Conservation (phyloP, 2,113 vertebrate species). For the Ibidorhyncha struthersii region DNA sequence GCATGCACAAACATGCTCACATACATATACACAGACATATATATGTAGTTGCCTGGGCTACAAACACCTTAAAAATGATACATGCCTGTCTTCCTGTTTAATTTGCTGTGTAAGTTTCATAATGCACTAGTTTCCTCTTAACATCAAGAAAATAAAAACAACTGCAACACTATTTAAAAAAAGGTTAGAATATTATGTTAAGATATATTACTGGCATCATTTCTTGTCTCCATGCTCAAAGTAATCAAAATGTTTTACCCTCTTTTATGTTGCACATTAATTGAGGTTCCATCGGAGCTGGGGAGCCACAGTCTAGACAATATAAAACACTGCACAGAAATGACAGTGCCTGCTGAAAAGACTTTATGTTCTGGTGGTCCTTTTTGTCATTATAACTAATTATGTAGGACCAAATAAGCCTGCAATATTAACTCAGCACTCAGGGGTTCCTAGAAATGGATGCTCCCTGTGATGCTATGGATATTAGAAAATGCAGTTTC, state of each 20-base stretch:
- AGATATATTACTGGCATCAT: background rate
- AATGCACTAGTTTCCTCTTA: background rate
- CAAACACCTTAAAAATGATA: background rate
- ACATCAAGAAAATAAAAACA: background rate
- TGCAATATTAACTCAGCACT: slow-evolving; percentile 50
- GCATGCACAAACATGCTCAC: background rate
- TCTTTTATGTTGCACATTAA: slow-evolving; percentile 25
- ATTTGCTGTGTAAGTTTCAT: background rate
- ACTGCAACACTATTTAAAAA: background rate
- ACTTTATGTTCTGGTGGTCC: slow-evolving; percentile 17
- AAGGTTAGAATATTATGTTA: background rate
- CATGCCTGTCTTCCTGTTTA: background rate
- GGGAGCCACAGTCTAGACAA: slow-evolving; percentile 26
- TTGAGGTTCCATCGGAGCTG: background rate
- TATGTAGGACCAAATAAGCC: slow-evolving; percentile 20
- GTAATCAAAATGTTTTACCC: slow-evolving; percentile 32
- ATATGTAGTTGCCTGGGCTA: background rate
- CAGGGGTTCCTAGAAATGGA: slow-evolving; percentile 56
- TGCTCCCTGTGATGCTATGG: slow-evolving; percentile 39
- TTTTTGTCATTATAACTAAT: slow-evolving; percentile 67
- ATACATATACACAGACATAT: background rate
- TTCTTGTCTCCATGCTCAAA: background rate
- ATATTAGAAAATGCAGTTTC: slow-evolving; percentile 57
- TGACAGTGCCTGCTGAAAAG: slow-evolving; percentile 54
- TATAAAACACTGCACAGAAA: slow-evolving; percentile 25